Evolutionary conservation across 2,888 invertebrate genomes (phyloP), one percentile per base, ranked within the genome.

Genomic region (Podabrus alpinus): DNA sequence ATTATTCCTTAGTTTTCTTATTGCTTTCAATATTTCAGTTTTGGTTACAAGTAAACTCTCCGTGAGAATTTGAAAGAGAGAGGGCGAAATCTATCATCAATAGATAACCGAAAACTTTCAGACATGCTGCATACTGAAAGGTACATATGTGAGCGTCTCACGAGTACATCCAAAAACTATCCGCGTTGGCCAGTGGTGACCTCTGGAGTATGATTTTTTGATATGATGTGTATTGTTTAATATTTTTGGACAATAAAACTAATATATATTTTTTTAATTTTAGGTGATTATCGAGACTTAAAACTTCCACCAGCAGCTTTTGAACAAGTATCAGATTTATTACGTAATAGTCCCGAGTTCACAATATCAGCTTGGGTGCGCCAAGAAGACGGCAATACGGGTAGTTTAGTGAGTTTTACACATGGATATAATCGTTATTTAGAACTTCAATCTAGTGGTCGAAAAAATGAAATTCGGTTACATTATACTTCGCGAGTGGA

Each of bases 361-460:
- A 95, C 95, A 77, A 90, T 95, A 85, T 91, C 94, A 81, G 94
- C 94, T 73, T 90, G 92, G 83, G 88, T 95, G 78, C 91, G 92
- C 77, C 95, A 95, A 88, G 94, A 95, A 87, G 92, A 92, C 81
- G 92, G 92, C 83, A 95, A 95, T 89, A 92, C 94, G 79, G 95
- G 95, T 85, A 93, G 94, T 81, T 93, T 95, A 83, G 89, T 95
- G 82, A 94, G 95, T 83, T 94, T 95, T 89, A 93, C 94, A 78
- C 93, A 93, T 87, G 94, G 94, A 84, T 91, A 91, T 88, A 93
- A 93, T 90, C 93, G 96, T 90, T 95, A 94, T 90, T 90, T 96
- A 90, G 96, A 97, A 90, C 91, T 97, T 88, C 95, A 96, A 90
- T 96, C 95, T 86, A 95, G 95, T 88, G 96, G 96, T 81, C 92